A percentile compares a stretch with the other conserved stretches of the same genome.
These are phyloP conservation scores for Drosophila algonquin DNA, from an alignment of 2,888 invertebrate genomes.

Conservation along the genomic window DNA sequence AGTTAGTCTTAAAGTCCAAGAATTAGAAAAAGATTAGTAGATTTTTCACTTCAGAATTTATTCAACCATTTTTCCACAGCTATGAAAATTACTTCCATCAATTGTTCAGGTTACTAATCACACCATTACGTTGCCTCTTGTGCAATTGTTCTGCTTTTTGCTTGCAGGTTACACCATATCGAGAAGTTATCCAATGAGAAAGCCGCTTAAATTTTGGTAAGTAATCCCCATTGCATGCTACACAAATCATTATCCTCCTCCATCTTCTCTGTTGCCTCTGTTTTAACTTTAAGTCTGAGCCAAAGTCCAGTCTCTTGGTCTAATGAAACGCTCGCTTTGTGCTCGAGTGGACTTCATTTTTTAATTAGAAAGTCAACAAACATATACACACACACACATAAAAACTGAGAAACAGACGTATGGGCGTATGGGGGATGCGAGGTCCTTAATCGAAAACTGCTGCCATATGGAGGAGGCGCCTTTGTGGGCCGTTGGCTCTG, in stretches of 20 bases:
- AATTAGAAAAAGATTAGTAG: no score
- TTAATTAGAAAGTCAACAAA: conserved; percentile 73
- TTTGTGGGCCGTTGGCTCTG: conserved; percentile 47
- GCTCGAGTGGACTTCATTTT: conserved; percentile 66
- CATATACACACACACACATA: conserved; percentile 24
- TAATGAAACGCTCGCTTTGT: conserved; percentile 53
- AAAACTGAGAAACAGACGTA: conserved; percentile 8
- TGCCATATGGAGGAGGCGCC: conserved; percentile 47
- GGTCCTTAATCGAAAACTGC: conserved; percentile 44
- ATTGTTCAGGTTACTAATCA: conserved; percentile 75
- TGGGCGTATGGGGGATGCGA: neutral
- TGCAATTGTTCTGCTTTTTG: conserved; percentile 71
- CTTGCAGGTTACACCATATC: conserved; percentile 83
- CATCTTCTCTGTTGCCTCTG: neutral
- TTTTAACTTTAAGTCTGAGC: conserved; percentile 36
- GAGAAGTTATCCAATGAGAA: conserved; percentile 84
- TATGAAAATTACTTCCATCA: conserved; percentile 53
- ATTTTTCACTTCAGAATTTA: neutral
- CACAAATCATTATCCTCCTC: neutral
- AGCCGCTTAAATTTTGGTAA: conserved; percentile 83
- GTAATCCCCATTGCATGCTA: conserved; percentile 39
- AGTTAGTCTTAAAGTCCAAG: no score
- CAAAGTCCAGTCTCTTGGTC: conserved; percentile 26
- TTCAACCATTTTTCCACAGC: conserved; percentile 7
- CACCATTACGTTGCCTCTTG: conserved; percentile 71